These are phyloP conservation scores for Nemoura dubitans DNA, from an alignment of 2,888 invertebrate species.

Conservation along the genomic window DNA sequence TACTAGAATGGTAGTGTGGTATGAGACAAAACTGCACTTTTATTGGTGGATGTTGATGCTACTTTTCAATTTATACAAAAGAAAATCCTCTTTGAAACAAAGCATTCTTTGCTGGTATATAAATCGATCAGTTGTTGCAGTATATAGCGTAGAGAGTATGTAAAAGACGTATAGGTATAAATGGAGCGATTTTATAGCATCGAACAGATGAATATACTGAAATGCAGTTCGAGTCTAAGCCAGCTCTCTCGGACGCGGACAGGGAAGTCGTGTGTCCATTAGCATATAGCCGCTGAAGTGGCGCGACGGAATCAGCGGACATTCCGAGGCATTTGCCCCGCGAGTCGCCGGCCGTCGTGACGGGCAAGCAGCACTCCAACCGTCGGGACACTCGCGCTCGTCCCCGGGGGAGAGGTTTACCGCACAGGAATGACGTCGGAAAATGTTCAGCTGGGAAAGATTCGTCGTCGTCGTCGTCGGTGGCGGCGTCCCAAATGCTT, in stretches of 20 bases:
- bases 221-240: neutral
- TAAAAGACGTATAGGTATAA: too few species aligned
- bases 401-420: slow-evolving; percentile 26
- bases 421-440: neutral
- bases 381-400: neutral
- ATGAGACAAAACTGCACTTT: too few species aligned
- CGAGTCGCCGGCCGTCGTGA: neutral
- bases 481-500: neutral
- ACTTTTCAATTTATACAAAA: too few species aligned
- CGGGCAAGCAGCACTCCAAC: neutral
- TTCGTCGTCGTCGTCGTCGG: slow-evolving; percentile 18
- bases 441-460: slow-evolving; percentile 23
- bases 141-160: too few species aligned
- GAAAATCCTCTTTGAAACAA: too few species aligned
- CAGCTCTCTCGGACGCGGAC: neutral
- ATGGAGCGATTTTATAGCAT: too few species aligned
- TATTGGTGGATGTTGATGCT: too few species aligned
- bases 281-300: neutral
- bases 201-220: too few species aligned
- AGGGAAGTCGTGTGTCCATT: neutral
- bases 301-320: neutral
- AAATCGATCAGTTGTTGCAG: too few species aligned
- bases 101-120: too few species aligned
- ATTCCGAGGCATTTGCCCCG: slow-evolving; percentile 21
- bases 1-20: too few species aligned